Conservation (phyloP, 1,140 invertebrate genomes). For the Ephestia elutella region DNA sequence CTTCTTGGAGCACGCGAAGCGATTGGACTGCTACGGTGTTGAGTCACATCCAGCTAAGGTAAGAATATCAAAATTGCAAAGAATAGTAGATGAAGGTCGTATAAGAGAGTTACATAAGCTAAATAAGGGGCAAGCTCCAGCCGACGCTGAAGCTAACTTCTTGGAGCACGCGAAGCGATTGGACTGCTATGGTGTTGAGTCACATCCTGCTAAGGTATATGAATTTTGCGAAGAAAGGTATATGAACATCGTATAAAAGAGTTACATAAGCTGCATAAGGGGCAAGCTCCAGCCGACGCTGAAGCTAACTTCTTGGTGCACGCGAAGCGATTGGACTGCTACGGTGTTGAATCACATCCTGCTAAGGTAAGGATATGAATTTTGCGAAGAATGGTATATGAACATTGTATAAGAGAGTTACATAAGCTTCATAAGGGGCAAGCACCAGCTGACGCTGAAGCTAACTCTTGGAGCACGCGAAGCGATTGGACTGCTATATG, state of each 20-base stretch:
- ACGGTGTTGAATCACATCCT: conserved; percentile 93
- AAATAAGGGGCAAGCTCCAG: conserved; percentile 91
- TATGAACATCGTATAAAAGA: conserved; percentile 93
- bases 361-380: conserved; percentile 81
- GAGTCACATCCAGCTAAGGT: conserved; percentile 94
- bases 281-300: conserved; percentile 93
- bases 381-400: too few relatives aligned
- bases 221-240: too few relatives aligned
- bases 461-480: conserved; percentile 94
- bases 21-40: conserved; percentile 94
- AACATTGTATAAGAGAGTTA: conserved; percentile 90
- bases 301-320: conserved; percentile 96
- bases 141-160: conserved; percentile 96
- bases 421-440: conserved; percentile 95
- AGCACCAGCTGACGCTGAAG: conserved; percentile 93
- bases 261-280: conserved; percentile 93
- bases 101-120: conserved; percentile 94
- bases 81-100: conserved; percentile 92
- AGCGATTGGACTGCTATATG: conserved; percentile 93
- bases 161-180: conserved; percentile 93
- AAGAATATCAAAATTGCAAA: conserved; percentile 38
- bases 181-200: conserved; percentile 94
- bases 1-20: conserved; percentile 94
- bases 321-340: conserved; percentile 92
- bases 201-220: conserved; percentile 90